Evolutionary conservation across 2,797 vertebrate genomes (phyloP).

Genomic region (Pteronotus mesoamericanus): DNA sequence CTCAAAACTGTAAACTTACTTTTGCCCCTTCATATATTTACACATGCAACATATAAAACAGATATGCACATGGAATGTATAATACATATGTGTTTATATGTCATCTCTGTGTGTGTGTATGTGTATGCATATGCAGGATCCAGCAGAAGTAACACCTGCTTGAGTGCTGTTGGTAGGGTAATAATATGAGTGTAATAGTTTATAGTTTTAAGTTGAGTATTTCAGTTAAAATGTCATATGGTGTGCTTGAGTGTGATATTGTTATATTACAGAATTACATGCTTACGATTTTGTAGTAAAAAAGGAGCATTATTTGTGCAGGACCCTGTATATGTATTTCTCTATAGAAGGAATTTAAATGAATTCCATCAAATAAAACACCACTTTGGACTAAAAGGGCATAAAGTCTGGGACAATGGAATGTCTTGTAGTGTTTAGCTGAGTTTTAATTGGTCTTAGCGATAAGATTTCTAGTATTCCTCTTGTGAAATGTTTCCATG

Average conservation of each 20-base stretch:
- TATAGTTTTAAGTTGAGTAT: too few species aligned
- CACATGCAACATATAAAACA: background rate
- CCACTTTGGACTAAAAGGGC: background rate
- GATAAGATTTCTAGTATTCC: constrained; percentile 12
- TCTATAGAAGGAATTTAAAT: background rate
- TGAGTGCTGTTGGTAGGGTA: too few species aligned
- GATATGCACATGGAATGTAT: background rate
- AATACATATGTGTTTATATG: background rate
- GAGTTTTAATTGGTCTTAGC: background rate
- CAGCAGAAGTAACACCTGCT: too few species aligned
- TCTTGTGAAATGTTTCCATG: constrained; percentile 48
- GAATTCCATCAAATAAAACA: constrained; percentile 20
- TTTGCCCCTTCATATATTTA: background rate
- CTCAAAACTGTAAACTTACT: background rate
- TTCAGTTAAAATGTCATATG: too few species aligned
- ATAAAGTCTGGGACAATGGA: background rate
- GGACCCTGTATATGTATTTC: background rate
- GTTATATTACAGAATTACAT: too few species aligned
- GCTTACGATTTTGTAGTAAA: too few species aligned
- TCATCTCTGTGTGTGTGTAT: background rate
- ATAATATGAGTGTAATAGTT: too few species aligned
- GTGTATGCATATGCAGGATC: too few species aligned
- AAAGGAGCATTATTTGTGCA: too few species aligned
- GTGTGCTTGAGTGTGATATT: too few species aligned
- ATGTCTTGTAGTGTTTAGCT: background rate